A percentile compares a stretch with the other conserved stretches of the same genome.
Evolutionary conservation across 1,140 invertebrate genomes (phyloP).

Genomic region (Tetranychus cinnabarinus): DNA sequence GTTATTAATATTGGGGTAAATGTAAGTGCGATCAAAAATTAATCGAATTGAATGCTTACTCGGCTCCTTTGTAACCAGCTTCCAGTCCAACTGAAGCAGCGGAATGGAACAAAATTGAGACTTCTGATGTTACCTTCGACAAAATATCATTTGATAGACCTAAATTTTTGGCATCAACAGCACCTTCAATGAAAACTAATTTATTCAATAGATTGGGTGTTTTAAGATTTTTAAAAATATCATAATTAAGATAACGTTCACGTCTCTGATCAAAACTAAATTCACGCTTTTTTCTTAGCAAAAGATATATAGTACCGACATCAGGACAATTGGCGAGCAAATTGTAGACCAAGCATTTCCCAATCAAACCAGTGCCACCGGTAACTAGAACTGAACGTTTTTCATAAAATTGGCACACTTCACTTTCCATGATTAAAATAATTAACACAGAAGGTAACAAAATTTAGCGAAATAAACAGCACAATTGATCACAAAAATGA

Average conservation of each 20-base stretch:
- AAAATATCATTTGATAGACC: neutral
- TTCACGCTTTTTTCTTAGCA: conserved; percentile 22
- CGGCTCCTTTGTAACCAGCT: conserved; percentile 53
- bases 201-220: neutral
- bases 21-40: too few relatives aligned
- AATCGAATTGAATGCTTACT: conserved; percentile 32
- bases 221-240: neutral
- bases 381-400: conserved; percentile 40
- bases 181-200: neutral
- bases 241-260: neutral
- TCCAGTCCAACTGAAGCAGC: conserved; percentile 96
- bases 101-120: conserved; percentile 85
- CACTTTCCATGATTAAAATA: neutral
- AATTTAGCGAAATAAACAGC: too few relatives aligned
- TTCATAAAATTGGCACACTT: conserved; percentile 25
- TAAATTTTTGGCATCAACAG: neutral
- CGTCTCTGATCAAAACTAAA: conserved; percentile 15
- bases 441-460: too few relatives aligned
- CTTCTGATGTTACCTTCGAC: conserved; percentile 16
- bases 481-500: too few relatives aligned
- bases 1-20: neutral
- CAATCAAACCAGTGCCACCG: conserved; percentile 41
- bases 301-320: conserved; percentile 19
- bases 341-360: conserved; percentile 34
- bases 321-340: conserved; percentile 23